Evolutionary conservation across 1,140 invertebrate species (phyloP).

Genomic region (Cotesia chilonis): DNA sequence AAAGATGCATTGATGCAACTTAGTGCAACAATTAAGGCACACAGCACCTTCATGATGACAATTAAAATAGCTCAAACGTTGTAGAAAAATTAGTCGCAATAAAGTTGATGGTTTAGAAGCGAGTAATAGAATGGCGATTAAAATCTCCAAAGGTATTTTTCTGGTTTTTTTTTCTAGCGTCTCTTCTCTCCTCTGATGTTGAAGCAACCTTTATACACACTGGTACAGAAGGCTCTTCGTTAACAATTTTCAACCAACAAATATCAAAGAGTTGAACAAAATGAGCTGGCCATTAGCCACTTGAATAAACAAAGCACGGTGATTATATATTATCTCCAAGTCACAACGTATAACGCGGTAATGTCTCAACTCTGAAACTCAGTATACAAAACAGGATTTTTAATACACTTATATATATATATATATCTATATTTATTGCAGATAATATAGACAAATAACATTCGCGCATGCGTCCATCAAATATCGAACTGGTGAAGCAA

Average conservation of each 20-base stretch:
- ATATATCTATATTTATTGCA: too few species aligned
- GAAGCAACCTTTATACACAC: constrained; percentile 84
- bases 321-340: constrained; percentile 22
- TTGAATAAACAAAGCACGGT: constrained; percentile 39
- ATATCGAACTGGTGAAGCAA: too few species aligned
- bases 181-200: constrained; percentile 22
- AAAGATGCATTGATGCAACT: constrained; percentile 40
- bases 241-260: constrained; percentile 33
- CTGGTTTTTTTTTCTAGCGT: constrained; percentile 30
- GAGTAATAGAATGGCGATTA: not conserved
- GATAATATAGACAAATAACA: too few species aligned
- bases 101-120: not conserved
- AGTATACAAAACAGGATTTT: too few species aligned
- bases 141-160: constrained; percentile 18
- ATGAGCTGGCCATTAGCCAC: constrained; percentile 38
- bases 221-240: constrained; percentile 80
- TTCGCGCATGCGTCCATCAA: too few species aligned
- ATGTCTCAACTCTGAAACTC: too few species aligned
- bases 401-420: too few species aligned
- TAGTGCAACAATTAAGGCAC: constrained; percentile 41
- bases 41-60: constrained; percentile 39
- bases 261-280: constrained; percentile 30
- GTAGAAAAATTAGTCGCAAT: not conserved
- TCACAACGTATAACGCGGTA: constrained; percentile 1
- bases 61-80: constrained; percentile 15